Evolutionary conservation across 2,888 invertebrate genomes (phyloP).

Genomic region (Meloe dianella): DNA sequence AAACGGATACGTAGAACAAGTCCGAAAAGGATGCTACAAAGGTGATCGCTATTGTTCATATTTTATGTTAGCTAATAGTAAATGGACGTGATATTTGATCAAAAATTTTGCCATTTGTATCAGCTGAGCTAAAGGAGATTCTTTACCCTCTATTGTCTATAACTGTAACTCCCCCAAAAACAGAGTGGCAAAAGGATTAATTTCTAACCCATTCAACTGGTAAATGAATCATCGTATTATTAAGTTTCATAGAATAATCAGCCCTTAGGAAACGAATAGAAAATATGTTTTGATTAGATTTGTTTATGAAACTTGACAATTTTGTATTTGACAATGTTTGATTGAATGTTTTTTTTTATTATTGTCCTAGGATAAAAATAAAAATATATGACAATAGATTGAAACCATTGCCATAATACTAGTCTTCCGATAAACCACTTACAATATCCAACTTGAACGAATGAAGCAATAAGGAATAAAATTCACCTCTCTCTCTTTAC

Average conservation of each 20-base stretch:
- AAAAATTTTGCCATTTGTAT: not conserved
- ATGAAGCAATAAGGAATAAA: constrained; percentile 46
- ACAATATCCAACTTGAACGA: constrained; percentile 42
- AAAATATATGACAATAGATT: too few species aligned
- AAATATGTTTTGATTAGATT: not conserved
- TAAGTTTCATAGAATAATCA: not conserved
- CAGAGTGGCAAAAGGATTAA: not conserved
- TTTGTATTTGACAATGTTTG: not conserved
- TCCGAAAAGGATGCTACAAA: constrained; percentile 41
- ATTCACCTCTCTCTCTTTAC: constrained; percentile 45
- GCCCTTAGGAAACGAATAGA: not conserved
- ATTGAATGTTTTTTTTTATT: too few species aligned
- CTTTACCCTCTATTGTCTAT: not conserved
- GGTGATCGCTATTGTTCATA: constrained; percentile 53
- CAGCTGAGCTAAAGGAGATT: not conserved
- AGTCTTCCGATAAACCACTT: constrained; percentile 39
- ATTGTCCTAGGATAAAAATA: not conserved
- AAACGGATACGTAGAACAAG: constrained; percentile 52
- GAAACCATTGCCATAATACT: constrained; percentile 33
- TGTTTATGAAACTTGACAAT: not conserved
- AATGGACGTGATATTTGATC: not conserved
- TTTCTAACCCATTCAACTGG: constrained; percentile 7
- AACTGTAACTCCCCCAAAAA: not conserved
- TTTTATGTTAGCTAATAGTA: constrained; percentile 45
- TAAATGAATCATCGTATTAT: constrained; percentile 10